Evolutionary conservation across 2,888 invertebrate species (phyloP), one percentile per base, ranked within the genome.

Genomic region (Perdita meconis): DNA sequence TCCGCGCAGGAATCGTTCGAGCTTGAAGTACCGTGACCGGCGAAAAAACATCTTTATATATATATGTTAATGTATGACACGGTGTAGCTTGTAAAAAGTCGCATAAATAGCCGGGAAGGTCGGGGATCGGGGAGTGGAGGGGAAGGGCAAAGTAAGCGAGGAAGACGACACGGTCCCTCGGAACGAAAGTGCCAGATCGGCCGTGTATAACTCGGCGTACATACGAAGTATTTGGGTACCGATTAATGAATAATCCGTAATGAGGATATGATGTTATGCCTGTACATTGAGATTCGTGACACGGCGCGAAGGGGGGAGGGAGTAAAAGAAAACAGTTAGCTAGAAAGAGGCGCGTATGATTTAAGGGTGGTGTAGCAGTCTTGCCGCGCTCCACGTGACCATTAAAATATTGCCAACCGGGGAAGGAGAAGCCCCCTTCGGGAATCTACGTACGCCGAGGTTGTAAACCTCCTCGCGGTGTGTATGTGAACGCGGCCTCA

Each of bases 171-270:
- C 42, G 64, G 44, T 30, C 34, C 55, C 55, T 57, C 4, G 63
- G 40, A 57, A 40, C 53, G 59, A 50, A 70, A 71, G 84, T 83
- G 81, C 69, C 78, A 78, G 84, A 30, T 68, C 64, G 69, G 10
- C 36, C 84, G 70, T 73, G 84, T 84, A 76, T 84, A 83, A 83
- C 73, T 83, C 76, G 81, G 40, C 50, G 22, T 68, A 59, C 30
- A 60, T 70, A 79, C 79, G 57, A 74, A 70, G 63, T 79, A 70
- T 61, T 51, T 22, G 61, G 77, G 61, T 50, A 57, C 77, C 88
- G 87, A 90, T 90, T 90, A 90, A 90, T 90, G 90, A 90, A 90
- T 89, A 89, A 89, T 88, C 88, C 86, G 87, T 89, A 90, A 91
- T 90, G 88, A 90, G 89, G 87, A 90, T 86, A 86, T 86, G 87